phyloP scores from a whole-genome alignment of 53 echinoderm and acorn worm species.

The Echinometra lucunter region DNA sequence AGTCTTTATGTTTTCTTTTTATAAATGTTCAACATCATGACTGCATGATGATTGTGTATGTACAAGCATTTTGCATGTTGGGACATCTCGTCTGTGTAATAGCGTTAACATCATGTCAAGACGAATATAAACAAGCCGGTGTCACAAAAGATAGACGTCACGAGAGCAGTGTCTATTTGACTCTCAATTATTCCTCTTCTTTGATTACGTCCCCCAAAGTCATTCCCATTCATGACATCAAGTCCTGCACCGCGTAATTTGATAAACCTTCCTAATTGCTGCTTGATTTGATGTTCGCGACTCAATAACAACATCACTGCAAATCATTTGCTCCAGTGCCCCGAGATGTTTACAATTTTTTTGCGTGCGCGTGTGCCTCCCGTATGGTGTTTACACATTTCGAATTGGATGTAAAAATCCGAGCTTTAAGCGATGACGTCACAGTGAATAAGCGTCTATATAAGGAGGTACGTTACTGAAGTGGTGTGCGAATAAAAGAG shows the following conservation, averaged over 20 bases:
- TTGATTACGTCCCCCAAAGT: constrained; percentile 12
- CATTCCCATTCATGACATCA: constrained; percentile 23
- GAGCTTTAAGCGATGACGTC: constrained; percentile 21
- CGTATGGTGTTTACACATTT: constrained; percentile 7
- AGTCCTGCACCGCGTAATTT: neutral
- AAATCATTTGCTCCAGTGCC: constrained; percentile 20
- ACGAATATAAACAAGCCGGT: neutral
- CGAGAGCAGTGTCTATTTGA: neutral
- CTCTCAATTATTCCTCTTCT: neutral
- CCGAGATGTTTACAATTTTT: constrained; percentile 48
- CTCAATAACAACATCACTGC: constrained; percentile 25
- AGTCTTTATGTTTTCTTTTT: too few relatives aligned
- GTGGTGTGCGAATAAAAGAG: neutral
- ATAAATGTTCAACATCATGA: neutral
- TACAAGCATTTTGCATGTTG: neutral
- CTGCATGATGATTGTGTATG: neutral
- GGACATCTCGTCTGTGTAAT: neutral
- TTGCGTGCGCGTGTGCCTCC: neutral
- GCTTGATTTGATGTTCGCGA: constrained; percentile 14
- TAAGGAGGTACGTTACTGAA: neutral
- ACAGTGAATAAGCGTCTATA: neutral
- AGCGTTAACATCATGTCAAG: neutral
- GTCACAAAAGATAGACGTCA: neutral
- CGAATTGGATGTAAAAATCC: neutral
- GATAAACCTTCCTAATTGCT: constrained; percentile 19